Conservation (phyloP, 30 jellyfish, hydroid and myxozoan species). For the Chironex yamaguchii region DNA sequence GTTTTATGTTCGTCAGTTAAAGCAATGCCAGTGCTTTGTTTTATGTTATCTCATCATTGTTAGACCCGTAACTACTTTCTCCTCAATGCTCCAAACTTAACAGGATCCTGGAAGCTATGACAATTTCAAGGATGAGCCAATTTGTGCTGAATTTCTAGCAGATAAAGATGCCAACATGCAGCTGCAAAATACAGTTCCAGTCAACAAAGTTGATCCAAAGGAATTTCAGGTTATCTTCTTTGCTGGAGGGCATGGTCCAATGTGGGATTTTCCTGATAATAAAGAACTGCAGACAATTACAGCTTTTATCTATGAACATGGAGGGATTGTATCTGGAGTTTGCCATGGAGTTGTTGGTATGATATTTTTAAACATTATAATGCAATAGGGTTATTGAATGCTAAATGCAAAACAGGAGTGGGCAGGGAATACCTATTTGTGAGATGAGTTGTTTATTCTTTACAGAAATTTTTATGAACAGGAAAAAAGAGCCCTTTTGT, state of each 20-base stretch:
- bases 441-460: neutral
- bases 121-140: constrained; percentile 58
- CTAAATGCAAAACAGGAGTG: neutral
- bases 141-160: constrained; percentile 38
- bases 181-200: constrained; percentile 16
- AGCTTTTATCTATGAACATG: constrained; percentile 47
- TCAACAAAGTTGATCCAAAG: constrained; percentile 24
- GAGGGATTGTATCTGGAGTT: constrained; percentile 69
- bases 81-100: too few species aligned
- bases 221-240: constrained; percentile 21
- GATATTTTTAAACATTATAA: neutral
- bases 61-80: too few species aligned
- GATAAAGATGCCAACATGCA: constrained; percentile 28
- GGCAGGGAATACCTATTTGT: neutral
- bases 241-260: constrained; percentile 82
- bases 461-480: too few species aligned
- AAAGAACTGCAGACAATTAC: constrained; percentile 1
- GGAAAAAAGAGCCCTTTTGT: too few species aligned
- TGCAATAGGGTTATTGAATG: too few species aligned
- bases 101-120: constrained; percentile 73
- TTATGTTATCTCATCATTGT: too few species aligned
- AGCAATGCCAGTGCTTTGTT: too few species aligned
- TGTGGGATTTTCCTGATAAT: constrained; percentile 66
- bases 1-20: too few species aligned
- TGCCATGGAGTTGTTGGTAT: constrained; percentile 79